Percentiles rank a stretch among this genome's conserved stretches.
phyloP scores from a whole-genome alignment of 1,140 invertebrate species.

The Musca domestica region DNA sequence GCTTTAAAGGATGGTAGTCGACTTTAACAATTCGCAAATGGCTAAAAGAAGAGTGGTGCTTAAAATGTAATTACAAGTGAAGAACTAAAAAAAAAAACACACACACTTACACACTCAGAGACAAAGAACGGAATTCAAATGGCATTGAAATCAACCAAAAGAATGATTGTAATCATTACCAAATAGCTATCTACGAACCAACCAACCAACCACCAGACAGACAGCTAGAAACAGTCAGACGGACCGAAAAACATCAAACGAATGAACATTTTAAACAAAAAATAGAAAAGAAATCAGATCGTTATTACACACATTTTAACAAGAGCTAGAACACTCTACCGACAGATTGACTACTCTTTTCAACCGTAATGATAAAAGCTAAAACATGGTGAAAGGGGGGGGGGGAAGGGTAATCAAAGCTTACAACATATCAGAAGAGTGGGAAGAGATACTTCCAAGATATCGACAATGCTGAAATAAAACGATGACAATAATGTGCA shows the following conservation, averaged over 20 bases:
- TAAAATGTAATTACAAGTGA: conserved; percentile 20
- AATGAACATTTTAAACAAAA: not conserved
- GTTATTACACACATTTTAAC: no score
- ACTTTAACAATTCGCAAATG: not conserved
- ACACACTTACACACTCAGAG: no score
- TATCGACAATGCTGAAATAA: conserved; percentile 1
- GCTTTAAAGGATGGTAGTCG: no score
- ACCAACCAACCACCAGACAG: no score
- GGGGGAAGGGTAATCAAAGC: not conserved
- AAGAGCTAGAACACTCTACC: not conserved
- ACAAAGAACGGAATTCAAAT: no score
- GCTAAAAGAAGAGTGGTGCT: conserved; percentile 7
- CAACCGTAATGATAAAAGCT: conserved; percentile 1
- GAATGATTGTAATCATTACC: conserved; percentile 20
- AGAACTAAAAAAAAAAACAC: not conserved
- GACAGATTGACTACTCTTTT: not conserved
- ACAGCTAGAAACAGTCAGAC: no score
- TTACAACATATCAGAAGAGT: not conserved
- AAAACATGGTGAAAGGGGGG: not conserved
- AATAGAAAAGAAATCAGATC: not conserved
- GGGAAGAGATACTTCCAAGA: conserved; percentile 5
- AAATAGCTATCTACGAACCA: no score
- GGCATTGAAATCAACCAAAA: not conserved
- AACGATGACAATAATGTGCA: conserved; percentile 14
- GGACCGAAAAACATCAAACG: not conserved